Percentiles rank a stretch among this genome's conserved stretches.
Evolutionary conservation across 2,113 vertebrate genomes (phyloP).

Genomic region (Casuarius casuarius): DNA sequence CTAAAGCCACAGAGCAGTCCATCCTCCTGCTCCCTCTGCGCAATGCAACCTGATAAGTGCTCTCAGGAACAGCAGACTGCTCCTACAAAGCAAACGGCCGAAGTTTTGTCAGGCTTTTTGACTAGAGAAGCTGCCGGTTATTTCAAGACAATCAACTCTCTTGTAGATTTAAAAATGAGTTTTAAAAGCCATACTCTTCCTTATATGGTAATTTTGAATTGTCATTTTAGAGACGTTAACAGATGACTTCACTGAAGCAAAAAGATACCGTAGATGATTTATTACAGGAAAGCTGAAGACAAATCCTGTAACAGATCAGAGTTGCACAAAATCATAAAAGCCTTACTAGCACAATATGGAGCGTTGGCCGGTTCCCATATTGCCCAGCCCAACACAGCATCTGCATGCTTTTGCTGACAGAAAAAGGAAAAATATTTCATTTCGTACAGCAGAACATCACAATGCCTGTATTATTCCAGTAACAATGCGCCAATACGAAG

Average conservation of each 20-base stretch:
- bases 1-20: neutral
- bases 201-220: conserved; percentile 14
- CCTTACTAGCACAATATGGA: neutral
- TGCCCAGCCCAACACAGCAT: neutral
- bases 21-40: neutral
- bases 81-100: neutral
- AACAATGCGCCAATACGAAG: neutral
- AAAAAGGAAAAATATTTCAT: neutral
- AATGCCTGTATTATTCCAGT: neutral
- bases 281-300: conserved; percentile 21
- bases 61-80: neutral
- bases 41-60: neutral
- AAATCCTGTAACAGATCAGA: neutral
- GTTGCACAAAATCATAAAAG: neutral
- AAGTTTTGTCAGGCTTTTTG: neutral
- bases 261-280: conserved; percentile 24
- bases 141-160: neutral
- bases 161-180: neutral
- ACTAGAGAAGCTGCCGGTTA: neutral
- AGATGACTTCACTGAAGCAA: neutral
- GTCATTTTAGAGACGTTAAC: neutral
- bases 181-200: conserved; percentile 2
- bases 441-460: neutral
- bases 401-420: conserved; percentile 12
- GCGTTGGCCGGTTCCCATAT: neutral